Percentiles rank a stretch among this genome's conserved stretches.
These are phyloP conservation scores for Coecobrya sp. DNA, from an alignment of 2,888 invertebrate genomes.

Conservation along the genomic window DNA sequence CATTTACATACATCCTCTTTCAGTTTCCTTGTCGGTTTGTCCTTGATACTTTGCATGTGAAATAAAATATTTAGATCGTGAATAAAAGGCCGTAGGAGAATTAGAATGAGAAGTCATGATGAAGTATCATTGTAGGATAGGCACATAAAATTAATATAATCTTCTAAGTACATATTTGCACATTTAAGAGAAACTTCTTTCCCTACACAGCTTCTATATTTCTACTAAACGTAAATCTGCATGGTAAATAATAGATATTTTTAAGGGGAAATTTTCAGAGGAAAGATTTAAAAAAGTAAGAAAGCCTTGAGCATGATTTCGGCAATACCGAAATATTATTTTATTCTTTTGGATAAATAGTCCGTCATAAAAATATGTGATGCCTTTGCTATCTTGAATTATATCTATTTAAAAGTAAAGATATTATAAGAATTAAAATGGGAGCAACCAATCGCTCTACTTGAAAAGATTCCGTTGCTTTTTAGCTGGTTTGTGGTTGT, in stretches of 20 bases:
- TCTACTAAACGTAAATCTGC: neutral
- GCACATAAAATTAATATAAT: neutral
- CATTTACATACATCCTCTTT: slow-evolving; percentile 50
- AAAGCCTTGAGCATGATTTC: slow-evolving; percentile 30
- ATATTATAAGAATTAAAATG: slow-evolving; percentile 34
- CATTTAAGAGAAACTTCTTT: neutral
- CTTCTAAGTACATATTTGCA: slow-evolving; percentile 16
- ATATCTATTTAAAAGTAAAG: neutral
- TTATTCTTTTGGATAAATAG: slow-evolving; percentile 23
- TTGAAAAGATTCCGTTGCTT: neutral
- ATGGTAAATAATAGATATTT: neutral
- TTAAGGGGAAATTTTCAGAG: neutral
- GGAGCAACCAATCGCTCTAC: slow-evolving; percentile 22
- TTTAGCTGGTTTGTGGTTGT: neutral
- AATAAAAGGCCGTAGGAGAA: slow-evolving; percentile 78
- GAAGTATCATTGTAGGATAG: neutral
- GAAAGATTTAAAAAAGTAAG: neutral
- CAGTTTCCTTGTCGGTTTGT: slow-evolving; percentile 57
- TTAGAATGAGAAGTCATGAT: slow-evolving; percentile 75
- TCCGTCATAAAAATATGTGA: slow-evolving; percentile 14
- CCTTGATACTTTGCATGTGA: slow-evolving; percentile 78
- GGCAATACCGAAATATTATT: neutral
- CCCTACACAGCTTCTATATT: neutral
- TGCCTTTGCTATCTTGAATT: neutral
- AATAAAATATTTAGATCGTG: slow-evolving; percentile 81